These are phyloP conservation scores for Thalpophila matura DNA, from an alignment of 2,888 invertebrate genomes.

Conservation along the genomic window DNA sequence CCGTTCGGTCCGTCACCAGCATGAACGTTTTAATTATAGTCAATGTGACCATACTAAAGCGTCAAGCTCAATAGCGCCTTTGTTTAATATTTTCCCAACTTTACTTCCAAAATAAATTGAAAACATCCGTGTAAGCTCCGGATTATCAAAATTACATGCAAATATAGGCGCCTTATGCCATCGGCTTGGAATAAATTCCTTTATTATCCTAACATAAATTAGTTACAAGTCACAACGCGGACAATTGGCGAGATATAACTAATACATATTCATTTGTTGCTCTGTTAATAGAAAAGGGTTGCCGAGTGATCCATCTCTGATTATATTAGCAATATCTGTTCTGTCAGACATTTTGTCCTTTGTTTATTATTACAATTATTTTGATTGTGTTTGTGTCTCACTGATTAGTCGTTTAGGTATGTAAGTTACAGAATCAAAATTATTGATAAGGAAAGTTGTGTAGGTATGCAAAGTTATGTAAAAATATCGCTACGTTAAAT, in stretches of 20 bases:
- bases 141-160: conserved; percentile 45
- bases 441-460: not conserved
- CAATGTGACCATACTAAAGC: too few species aligned
- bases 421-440: not conserved
- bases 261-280: conserved; percentile 54
- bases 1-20: too few species aligned
- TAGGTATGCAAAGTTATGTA: too few species aligned
- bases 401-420: not conserved
- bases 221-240: conserved; percentile 12
- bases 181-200: conserved; percentile 16
- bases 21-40: too few species aligned
- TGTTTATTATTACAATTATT: conserved; percentile 29
- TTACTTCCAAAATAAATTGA: too few species aligned
- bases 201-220: conserved; percentile 30
- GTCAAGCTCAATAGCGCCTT: too few species aligned
- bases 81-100: too few species aligned
- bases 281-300: conserved; percentile 48
- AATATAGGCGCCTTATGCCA: conserved; percentile 29
- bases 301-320: conserved; percentile 33
- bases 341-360: conserved; percentile 35
- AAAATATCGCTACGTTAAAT: too few species aligned
- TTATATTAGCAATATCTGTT: conserved; percentile 40
- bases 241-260: conserved; percentile 47
- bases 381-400: conserved; percentile 17
- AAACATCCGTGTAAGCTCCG: conserved; percentile 22